These are phyloP conservation scores for Cetonia aurata DNA, from an alignment of 2,888 invertebrate species.

Conservation along the genomic window DNA sequence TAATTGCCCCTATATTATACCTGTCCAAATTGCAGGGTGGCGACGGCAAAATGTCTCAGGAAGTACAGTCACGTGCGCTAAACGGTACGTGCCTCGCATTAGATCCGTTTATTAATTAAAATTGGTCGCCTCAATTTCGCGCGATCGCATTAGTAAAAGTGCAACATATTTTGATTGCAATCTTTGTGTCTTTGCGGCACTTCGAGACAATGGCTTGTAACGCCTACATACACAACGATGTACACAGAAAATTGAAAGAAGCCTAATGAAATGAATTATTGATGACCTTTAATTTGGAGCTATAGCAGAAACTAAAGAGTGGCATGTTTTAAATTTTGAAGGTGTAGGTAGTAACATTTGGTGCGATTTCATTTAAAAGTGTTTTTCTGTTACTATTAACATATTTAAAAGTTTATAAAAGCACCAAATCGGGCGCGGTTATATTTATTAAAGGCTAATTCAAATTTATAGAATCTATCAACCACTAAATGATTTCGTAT, in stretches of 20 bases:
- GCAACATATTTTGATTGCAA: conserved; percentile 25
- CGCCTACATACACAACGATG: conserved; percentile 2
- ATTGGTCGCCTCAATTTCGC: conserved; percentile 10
- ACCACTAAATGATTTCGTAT: too few species aligned
- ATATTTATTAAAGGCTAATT: too few species aligned
- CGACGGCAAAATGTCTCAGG: conserved; percentile 10
- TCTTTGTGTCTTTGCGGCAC: conserved; percentile 22
- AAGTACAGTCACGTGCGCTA: conserved; percentile 21
- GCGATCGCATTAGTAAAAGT: conserved; percentile 22
- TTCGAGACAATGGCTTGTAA: conserved; percentile 8
- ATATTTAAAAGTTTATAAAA: too few species aligned
- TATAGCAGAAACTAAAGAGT: not conserved
- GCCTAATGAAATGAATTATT: conserved; percentile 27
- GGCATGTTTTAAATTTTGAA: not conserved
- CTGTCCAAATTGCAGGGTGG: conserved; percentile 14
- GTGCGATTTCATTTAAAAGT: too few species aligned
- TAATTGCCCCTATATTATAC: conserved; percentile 39
- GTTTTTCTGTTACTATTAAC: too few species aligned
- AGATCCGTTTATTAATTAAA: not conserved
- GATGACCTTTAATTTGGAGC: conserved; percentile 11
- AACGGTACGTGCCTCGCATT: conserved; percentile 20
- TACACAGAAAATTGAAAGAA: not conserved
- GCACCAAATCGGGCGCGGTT: too few species aligned
- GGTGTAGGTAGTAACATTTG: too few species aligned
- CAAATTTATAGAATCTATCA: too few species aligned